Conservation (phyloP, 2,888 invertebrate genomes). For the Creontiades dilutus region DNA sequence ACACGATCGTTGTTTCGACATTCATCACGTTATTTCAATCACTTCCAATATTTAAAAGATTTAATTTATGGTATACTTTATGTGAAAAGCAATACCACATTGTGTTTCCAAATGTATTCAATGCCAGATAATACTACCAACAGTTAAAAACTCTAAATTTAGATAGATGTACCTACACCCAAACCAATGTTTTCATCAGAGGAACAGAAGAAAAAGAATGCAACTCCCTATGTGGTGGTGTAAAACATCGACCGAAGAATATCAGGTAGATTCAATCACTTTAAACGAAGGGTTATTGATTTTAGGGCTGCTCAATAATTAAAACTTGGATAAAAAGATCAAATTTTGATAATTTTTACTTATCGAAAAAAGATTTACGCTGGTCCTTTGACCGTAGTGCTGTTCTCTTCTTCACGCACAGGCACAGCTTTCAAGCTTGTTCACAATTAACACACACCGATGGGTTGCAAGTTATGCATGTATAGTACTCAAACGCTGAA, state of each 20-base stretch:
- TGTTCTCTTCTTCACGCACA: conserved; percentile 54
- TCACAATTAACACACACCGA: conserved; percentile 24
- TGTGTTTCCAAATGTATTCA: neutral
- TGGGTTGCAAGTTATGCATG: conserved; percentile 32
- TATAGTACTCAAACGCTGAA: conserved; percentile 22
- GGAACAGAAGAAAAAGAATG: neutral
- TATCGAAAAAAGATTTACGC: neutral
- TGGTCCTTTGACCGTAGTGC: conserved; percentile 22
- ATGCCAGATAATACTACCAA: neutral
- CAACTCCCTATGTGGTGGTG: neutral
- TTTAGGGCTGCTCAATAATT: neutral
- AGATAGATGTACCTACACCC: neutral
- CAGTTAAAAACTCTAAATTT: neutral
- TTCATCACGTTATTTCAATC: neutral
- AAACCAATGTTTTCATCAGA: neutral
- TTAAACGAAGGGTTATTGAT: neutral
- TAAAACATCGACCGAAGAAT: neutral
- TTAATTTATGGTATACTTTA: no score
- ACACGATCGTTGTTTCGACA: neutral
- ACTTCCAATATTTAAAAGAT: neutral
- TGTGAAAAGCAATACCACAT: neutral
- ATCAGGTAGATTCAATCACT: neutral
- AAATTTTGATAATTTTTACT: neutral
- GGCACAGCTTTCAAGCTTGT: conserved; percentile 58
- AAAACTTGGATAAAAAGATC: neutral